Percentiles rank a stretch among this genome's conserved stretches.
Evolutionary conservation across 2,113 vertebrate genomes (phyloP).

Genomic region (Chiloscyllium plagiosum): DNA sequence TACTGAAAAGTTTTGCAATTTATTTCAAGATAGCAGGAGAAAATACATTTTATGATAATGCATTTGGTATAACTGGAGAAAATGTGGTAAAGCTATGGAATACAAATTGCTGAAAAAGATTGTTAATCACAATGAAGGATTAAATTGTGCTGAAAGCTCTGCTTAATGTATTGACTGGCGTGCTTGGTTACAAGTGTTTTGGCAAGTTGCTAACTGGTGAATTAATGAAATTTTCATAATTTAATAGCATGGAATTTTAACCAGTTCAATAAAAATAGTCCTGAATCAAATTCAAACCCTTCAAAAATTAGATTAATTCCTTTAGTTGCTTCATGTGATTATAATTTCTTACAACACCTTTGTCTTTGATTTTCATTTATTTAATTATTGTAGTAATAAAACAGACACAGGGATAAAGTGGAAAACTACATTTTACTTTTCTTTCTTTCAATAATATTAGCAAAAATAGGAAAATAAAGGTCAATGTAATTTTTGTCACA

Average conservation of each 20-base stretch:
- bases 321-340: too few relatives aligned
- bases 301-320: too few relatives aligned
- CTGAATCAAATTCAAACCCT: too few relatives aligned
- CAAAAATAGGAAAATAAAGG: too few relatives aligned
- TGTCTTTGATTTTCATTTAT: too few relatives aligned
- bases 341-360: too few relatives aligned
- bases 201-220: neutral
- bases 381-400: too few relatives aligned
- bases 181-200: neutral
- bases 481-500: too few relatives aligned
- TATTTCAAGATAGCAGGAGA: neutral
- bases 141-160: neutral
- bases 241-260: neutral
- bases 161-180: neutral
- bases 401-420: too few relatives aligned
- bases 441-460: too few relatives aligned
- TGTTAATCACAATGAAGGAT: neutral
- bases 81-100: neutral
- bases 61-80: neutral
- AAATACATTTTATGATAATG: neutral
- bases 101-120: neutral
- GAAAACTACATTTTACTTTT: too few relatives aligned
- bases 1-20: neutral
- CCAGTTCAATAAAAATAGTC: neutral
- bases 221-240: neutral